phyloP scores from a whole-genome alignment of 2,113 vertebrate genomes.

The Otis tarda region DNA sequence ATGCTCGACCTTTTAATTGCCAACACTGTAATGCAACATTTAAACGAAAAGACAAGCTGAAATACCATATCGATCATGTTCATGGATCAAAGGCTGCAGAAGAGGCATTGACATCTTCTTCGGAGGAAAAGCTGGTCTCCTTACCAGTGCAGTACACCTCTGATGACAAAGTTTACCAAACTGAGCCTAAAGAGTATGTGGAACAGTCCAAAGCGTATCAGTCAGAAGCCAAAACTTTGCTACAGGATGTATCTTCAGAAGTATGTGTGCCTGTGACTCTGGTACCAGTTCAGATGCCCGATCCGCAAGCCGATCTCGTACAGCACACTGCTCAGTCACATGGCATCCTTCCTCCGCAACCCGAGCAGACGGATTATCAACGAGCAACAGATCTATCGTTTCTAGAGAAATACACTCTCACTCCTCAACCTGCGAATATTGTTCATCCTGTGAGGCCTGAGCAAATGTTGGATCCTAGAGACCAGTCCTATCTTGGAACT shows the following conservation, averaged over 20 bases:
- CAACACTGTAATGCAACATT: conserved; percentile 94
- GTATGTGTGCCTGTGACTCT: conserved; percentile 86
- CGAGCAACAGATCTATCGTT: conserved; percentile 87
- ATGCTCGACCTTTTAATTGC: conserved; percentile 94
- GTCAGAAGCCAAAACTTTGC: conserved; percentile 75
- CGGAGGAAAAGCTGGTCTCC: conserved; percentile 78
- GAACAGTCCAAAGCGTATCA: conserved; percentile 80
- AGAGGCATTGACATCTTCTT: conserved; percentile 64
- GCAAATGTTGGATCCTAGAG: conserved; percentile 91
- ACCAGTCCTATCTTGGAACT: conserved; percentile 92
- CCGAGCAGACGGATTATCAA: conserved; percentile 82
- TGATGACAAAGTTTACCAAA: conserved; percentile 76
- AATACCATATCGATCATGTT: conserved; percentile 96
- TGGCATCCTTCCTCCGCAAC: conserved; percentile 72
- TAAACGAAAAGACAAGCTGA: conserved; percentile 96
- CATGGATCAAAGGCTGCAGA: conserved; percentile 83
- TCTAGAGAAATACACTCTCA: conserved; percentile 94
- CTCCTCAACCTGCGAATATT: conserved; percentile 89
- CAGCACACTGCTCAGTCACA: conserved; percentile 72
- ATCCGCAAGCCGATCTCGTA: conserved; percentile 71
- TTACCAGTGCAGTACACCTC: conserved; percentile 70
- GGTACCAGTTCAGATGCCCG: conserved; percentile 83
- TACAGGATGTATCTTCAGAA: conserved; percentile 74
- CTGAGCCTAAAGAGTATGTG: conserved; percentile 73
- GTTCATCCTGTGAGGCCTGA: conserved; percentile 90